phyloP scores from a whole-genome alignment of 2,888 invertebrate genomes.

The Phytoseiulus persimilis region DNA sequence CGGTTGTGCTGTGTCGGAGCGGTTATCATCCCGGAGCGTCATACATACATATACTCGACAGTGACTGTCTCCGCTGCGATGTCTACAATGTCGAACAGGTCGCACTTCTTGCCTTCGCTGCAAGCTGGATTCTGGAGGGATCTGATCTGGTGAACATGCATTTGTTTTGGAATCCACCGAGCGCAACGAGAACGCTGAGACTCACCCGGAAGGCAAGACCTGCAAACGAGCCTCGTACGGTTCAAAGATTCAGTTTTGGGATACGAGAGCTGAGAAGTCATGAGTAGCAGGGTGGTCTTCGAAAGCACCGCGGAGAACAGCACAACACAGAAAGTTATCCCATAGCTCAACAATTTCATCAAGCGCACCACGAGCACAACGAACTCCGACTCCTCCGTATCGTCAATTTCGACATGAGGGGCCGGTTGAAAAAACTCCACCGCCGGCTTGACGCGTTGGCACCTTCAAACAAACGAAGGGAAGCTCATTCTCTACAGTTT shows the following conservation, averaged over 20 bases:
- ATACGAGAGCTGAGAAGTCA: conserved; percentile 71
- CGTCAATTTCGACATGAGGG: conserved; percentile 58
- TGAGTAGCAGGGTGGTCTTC: conserved; percentile 77
- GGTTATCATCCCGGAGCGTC: too few species aligned
- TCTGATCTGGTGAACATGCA: too few species aligned
- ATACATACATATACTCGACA: too few species aligned
- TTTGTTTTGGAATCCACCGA: too few species aligned
- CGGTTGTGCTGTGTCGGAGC: too few species aligned
- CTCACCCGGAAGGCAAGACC: not conserved
- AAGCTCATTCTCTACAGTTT: too few species aligned
- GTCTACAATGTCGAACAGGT: too few species aligned
- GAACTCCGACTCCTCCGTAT: conserved; percentile 64
- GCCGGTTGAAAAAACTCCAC: conserved; percentile 67
- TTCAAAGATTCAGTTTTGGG: too few species aligned
- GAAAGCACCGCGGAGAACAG: conserved; percentile 74
- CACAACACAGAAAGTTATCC: conserved; percentile 74
- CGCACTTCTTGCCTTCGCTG: too few species aligned
- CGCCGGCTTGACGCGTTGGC: not conserved
- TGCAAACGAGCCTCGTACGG: conserved; percentile 11
- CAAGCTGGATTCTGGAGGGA: too few species aligned
- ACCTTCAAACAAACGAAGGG: not conserved
- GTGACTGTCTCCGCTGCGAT: too few species aligned
- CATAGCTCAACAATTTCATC: conserved; percentile 63
- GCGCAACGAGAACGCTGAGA: too few species aligned
- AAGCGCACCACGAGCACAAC: conserved; percentile 58